Conservation (phyloP, 2,888 invertebrate species). For the Hydroisotoma schaefferi region DNA sequence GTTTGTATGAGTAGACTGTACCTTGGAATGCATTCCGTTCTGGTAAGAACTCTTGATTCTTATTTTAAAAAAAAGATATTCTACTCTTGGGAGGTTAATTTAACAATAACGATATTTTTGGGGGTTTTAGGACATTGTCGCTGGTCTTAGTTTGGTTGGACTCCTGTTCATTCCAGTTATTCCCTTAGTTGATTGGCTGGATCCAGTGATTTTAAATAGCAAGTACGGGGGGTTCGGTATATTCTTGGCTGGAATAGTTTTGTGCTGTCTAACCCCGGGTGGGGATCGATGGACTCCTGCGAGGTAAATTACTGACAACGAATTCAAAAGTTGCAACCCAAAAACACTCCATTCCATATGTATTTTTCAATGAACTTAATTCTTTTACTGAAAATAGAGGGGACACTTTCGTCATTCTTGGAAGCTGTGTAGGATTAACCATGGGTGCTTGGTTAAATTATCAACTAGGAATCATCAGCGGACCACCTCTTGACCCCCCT, state of each 20-base stretch:
- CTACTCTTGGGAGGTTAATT: not conserved
- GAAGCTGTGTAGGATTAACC: conserved; percentile 73
- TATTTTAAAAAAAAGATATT: too few species aligned
- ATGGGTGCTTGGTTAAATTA: conserved; percentile 81
- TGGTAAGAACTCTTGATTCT: too few species aligned
- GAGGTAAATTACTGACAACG: conserved; percentile 56
- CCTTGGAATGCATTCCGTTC: conserved; percentile 87
- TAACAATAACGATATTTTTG: conserved; percentile 21
- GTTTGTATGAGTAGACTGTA: conserved; percentile 83
- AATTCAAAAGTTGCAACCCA: not conserved
- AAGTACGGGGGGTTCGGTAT: conserved; percentile 52
- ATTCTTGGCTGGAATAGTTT: conserved; percentile 64
- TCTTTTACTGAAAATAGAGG: conserved; percentile 60
- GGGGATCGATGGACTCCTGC: conserved; percentile 87
- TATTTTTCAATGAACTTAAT: conserved; percentile 39
- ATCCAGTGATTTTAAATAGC: conserved; percentile 63
- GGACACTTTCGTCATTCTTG: conserved; percentile 83
- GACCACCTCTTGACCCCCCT: conserved; percentile 61
- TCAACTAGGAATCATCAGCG: conserved; percentile 62
- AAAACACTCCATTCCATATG: not conserved
- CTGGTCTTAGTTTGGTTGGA: conserved; percentile 67
- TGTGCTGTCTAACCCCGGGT: conserved; percentile 63
- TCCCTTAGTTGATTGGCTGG: conserved; percentile 70
- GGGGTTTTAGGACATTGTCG: conserved; percentile 71
- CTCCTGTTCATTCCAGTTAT: conserved; percentile 67